phyloP scores from a whole-genome alignment of 2,888 invertebrate genomes.

The Scaptodrosophila latifasciaeformis region DNA sequence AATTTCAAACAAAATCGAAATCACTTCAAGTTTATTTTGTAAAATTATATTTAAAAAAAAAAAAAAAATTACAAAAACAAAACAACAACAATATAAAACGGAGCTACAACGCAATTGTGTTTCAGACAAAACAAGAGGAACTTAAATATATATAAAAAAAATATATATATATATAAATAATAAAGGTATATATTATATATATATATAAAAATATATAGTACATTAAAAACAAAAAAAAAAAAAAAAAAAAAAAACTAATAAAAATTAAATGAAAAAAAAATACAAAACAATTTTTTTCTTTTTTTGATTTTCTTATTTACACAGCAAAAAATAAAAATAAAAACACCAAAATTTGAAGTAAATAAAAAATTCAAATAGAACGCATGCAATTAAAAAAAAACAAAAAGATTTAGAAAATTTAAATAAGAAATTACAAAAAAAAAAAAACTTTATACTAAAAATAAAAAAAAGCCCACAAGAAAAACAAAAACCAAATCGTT shows the following conservation, averaged over 20 bases:
- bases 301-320: too few species aligned
- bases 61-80: conserved; percentile 48
- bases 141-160: conserved; percentile 32
- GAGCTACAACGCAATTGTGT: conserved; percentile 44
- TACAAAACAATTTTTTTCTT: conserved; percentile 30
- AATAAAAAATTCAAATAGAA: too few species aligned
- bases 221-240: conserved; percentile 14
- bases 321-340: not conserved
- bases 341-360: not conserved
- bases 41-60: conserved; percentile 49
- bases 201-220: conserved; percentile 7
- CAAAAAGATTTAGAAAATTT: conserved; percentile 4
- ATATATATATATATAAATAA: conserved; percentile 34
- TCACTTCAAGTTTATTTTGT: conserved; percentile 7
- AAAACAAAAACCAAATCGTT: conserved; percentile 15
- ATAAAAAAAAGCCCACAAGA: conserved; percentile 8
- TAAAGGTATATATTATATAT: conserved; percentile 18
- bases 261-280: conserved; percentile 20
- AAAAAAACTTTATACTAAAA: not conserved
- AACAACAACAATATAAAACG: not conserved
- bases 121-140: not conserved
- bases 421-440: too few species aligned
- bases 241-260: conserved; percentile 7
- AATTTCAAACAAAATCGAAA: conserved; percentile 10
- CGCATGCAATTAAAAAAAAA: conserved; percentile 26